phyloP scores from a whole-genome alignment of 2,888 invertebrate species.

The Monoplex corrugatus region DNA sequence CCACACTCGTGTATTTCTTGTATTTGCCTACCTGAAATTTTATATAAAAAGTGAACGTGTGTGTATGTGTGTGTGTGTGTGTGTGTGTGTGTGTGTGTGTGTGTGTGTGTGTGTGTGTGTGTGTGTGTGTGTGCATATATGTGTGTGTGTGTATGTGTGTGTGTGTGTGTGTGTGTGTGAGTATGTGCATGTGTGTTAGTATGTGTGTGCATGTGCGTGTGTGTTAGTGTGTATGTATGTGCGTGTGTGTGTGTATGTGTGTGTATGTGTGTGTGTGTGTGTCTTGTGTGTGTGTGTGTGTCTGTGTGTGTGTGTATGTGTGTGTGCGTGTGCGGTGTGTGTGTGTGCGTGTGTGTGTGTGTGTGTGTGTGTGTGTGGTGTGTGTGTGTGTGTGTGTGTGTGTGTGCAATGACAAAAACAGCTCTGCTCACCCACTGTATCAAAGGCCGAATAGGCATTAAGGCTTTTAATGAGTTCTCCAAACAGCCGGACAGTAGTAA shows the following conservation, averaged over 20 bases:
- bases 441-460: no score
- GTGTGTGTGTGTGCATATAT: background rate
- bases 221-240: background rate
- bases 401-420: no score
- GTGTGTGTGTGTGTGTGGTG: no score
- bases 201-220: constrained; percentile 15
- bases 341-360: no score
- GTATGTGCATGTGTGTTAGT: background rate
- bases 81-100: constrained; percentile 1
- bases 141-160: background rate
- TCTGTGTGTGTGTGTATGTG: background rate
- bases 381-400: no score
- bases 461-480: no score
- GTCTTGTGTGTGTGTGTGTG: background rate
- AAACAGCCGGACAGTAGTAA: no score
- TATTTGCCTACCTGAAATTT: background rate
- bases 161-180: no score
- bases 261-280: background rate
- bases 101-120: background rate
- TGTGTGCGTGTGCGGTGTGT: no score
- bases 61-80: background rate
- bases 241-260: background rate
- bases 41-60: background rate
- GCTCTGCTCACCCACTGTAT: no score
- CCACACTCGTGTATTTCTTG: background rate